A percentile compares a stretch with the other conserved stretches of the same genome.
Conservation (phyloP, 2,888 invertebrate species). For the Drosophila colorata region DNA sequence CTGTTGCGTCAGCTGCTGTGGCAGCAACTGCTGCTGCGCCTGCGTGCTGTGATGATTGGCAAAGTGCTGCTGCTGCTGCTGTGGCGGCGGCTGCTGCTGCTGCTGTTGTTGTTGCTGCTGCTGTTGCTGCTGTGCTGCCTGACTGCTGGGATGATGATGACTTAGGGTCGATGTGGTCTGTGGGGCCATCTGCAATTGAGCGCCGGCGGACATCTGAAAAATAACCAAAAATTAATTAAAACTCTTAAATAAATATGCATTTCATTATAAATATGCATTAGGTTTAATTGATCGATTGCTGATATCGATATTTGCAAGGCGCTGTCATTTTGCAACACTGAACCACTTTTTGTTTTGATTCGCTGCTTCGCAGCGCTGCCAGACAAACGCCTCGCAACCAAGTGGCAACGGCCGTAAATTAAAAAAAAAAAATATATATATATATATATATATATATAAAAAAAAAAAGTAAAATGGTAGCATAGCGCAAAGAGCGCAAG, state of each 20-base stretch:
- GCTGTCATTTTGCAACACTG: slow-evolving; percentile 46
- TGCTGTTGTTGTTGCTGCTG: slow-evolving; percentile 72
- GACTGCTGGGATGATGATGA: slow-evolving; percentile 83
- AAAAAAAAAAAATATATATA: slow-evolving; percentile 8
- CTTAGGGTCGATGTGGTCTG: slow-evolving; percentile 90
- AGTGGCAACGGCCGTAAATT: slow-evolving; percentile 60
- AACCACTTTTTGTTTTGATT: slow-evolving; percentile 69
- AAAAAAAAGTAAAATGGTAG: slow-evolving; percentile 29
- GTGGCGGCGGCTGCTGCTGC: slow-evolving; percentile 63
- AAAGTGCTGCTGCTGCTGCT: slow-evolving; percentile 62
- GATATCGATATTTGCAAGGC: slow-evolving; percentile 35
- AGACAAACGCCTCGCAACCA: slow-evolving; percentile 42
- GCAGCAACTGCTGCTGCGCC: slow-evolving; percentile 63
- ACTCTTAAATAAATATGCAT: not conserved
- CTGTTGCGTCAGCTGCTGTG: slow-evolving; percentile 54
- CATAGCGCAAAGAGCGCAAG: slow-evolving; percentile 50
- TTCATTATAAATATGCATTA: not conserved
- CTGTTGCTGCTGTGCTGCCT: slow-evolving; percentile 81
- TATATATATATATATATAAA: too few relatives aligned
- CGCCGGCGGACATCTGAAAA: slow-evolving; percentile 96
- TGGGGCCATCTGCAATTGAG: slow-evolving; percentile 99
- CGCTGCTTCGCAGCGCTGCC: slow-evolving; percentile 59
- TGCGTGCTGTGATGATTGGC: slow-evolving; percentile 71
- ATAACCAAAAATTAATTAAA: slow-evolving; percentile 25
- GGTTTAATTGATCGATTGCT: slow-evolving; percentile 17